Base-by-base conservation (phyloP, 23 tunicate species). In the Botrylloides violaceus region DNA sequence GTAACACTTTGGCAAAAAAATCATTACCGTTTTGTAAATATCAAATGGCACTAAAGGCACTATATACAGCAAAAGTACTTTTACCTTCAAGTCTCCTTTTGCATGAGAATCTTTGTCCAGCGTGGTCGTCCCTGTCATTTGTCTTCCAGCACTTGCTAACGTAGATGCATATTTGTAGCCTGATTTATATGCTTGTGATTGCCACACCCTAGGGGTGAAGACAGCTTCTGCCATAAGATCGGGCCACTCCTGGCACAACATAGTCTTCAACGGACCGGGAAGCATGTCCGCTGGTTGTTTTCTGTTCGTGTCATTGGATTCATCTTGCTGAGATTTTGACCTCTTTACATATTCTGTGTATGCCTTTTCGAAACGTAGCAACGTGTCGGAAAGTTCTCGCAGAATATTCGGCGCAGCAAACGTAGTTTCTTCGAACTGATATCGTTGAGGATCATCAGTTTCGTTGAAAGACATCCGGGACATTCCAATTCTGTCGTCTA, bases 321-420 rank as follows among this genome's bases (percentile, higher is more conserved):
- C 88, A 1, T 88, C 84, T 24, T 88, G 79, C 15, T 7, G 53
- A 19, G 73, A 29, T 27, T 77, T 81, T 6, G 80, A 58, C 2
- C 77, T 76, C 32, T 88, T 72, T 3, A 73, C 7, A 48, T 80
- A 87, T 37, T 76, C 84, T 47, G 36, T 87, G 38, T 79, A 87
- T 1, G 86, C 48, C 5, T 29, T 20, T 1, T 64, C 76, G 71
- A 88, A 88, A 19, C 72, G 61, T 4, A 22, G 29, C 71, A 88
- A 58, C 29, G 70, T 88, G 28, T 81, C 96, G 6, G 96, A 80
- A 29, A 88, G 79, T 35, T 88, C 96, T 23, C 88, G 74, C 15
- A 88, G 56, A 23, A 88, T 88, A 64, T 88, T 88, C 12, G 96
- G 96, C 6, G 96, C 96, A 22, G 96, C 96, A 66, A 88, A 88